Base-by-base conservation (phyloP, 53 echinoderm and acorn worm species). In the Henricia sp. region DNA sequence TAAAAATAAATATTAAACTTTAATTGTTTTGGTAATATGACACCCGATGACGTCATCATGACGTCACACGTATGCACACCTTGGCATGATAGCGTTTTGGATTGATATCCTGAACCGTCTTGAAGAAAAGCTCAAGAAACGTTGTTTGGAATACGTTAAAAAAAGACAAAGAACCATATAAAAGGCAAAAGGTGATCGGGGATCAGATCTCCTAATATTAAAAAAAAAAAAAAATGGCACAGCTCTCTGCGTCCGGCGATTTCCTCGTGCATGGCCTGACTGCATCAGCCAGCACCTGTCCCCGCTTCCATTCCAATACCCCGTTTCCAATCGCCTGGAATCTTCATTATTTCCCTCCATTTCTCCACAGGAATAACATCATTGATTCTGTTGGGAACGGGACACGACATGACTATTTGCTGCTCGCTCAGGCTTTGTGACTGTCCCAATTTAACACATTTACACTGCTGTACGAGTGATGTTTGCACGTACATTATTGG, bases 301-400 rank as follows among this genome's bases (percentile, higher is more conserved):
- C 34, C 57, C 32, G 51, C 63, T 80, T 80, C 46, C 80, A 64
- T 30, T 64, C 56, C 62, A 46, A 14, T 37, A 64, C 40, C 27
- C 62, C 20, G 43, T 28, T 34, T 46, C 80, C 62, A 80, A 34
- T 63, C 65, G 50, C 21, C 44, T 64, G 63, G 80, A 80, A 62
- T 80, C 64, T 44, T 64, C 80, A 80, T 80, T 80, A 80, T 80
- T 80, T 63, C 80, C 80, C 80, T 48, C 80, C 80, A 80, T 80
- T 80, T 80, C 80, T 80, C 80, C 80, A 62, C 56, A 80, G 80
- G 64, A 80, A 80, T 80, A 80, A 80, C 80, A 80, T 60, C 80
- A 80, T 80, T 34, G 80, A 80, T 80, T 80, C 48, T 46, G 11
- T 23, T 17, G 41, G 44, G 73, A 12, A 42, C 53, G 27, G 20